These are phyloP conservation scores for Dendrolimus punctatus DNA, from an alignment of 1,140 invertebrate genomes.

Conservation along the genomic window DNA sequence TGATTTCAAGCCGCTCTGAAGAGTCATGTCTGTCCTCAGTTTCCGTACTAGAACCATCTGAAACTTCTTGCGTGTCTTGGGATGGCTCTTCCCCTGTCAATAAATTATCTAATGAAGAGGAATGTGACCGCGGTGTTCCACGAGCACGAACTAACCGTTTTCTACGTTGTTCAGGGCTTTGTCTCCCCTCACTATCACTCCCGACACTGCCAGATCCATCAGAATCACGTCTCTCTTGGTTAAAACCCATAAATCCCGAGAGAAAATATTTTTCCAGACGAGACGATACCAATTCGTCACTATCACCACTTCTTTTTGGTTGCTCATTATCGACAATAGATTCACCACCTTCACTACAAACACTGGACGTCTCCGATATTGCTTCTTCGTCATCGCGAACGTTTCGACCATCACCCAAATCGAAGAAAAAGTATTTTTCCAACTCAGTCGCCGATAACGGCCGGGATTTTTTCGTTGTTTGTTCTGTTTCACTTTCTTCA, in stretches of 20 bases:
- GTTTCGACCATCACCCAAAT: constrained; percentile 80
- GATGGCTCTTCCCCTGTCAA: constrained; percentile 73
- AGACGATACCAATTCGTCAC: constrained; percentile 85
- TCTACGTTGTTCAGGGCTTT: constrained; percentile 87
- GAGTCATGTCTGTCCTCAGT: constrained; percentile 84
- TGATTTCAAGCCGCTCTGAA: constrained; percentile 81
- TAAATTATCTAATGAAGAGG: constrained; percentile 84
- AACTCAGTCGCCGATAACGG: constrained; percentile 85
- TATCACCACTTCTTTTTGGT: constrained; percentile 70
- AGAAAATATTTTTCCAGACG: constrained; percentile 93
- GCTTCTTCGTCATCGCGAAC: constrained; percentile 77
- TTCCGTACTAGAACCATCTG: constrained; percentile 82
- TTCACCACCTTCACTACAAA: constrained; percentile 87
- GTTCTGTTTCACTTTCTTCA: constrained; percentile 89
- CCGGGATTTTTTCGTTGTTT: constrained; percentile 73
- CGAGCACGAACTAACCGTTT: constrained; percentile 85
- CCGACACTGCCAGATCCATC: constrained; percentile 89
- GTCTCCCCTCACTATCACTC: constrained; percentile 87
- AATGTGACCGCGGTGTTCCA: constrained; percentile 85
- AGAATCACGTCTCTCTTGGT: constrained; percentile 80
- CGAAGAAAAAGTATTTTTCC: constrained; percentile 94
- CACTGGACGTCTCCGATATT: constrained; percentile 89
- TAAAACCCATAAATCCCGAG: constrained; percentile 87
- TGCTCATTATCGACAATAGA: constrained; percentile 74
- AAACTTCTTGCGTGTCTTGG: constrained; percentile 71